Base-by-base conservation (phyloP, 2,797 vertebrate genomes). In the Sebastolobus altivelis region DNA sequence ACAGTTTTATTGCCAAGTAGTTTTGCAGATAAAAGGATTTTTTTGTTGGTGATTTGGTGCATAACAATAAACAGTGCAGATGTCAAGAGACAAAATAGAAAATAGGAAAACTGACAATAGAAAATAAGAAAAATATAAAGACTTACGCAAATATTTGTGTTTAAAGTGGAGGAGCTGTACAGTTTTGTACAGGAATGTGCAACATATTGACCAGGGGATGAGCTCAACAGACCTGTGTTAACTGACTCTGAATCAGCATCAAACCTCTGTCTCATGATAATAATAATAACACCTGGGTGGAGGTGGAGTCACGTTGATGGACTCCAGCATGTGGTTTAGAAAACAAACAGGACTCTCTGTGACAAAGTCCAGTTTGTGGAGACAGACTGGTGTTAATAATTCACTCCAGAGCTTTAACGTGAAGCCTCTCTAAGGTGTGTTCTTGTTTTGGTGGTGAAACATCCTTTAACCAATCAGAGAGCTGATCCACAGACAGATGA, bases 331-430 rank as follows among this genome's bases (percentile, higher is more conserved):
- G 59, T 35, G 58, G 16, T 33, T 58, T 58, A 3, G 27, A 59
- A 37, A 62, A 31, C 56, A 59, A 59, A n/a, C 10, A 37, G 33
- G 18, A 35, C 11, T 40, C n/a, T 40, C 33, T 16, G 43, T 52
- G 63, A 76, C 55, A 79, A 79, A 81, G 82, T 77, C 66, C 82
- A 71, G n/a, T 38, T 10, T 33, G 79, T 40, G 5, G 35, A 54
- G 65, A n/a, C 2, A 12, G 5, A 22, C 3, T 37, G 16, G 25
- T 20, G 77, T 81, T 76, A 77, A 74, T 79, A 14, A 74, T 56
- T 74, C 13, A 75, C 73, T 9, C 6, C 22, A 66, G 16, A 46
- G 13, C 40, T 46, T 43, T 35, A 54, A 6, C 12, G 10, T 20
- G 6, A 5, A 11, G 10, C 13, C 27, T 35, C 59, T 33, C 65